A percentile compares a stretch with the other conserved stretches of the same genome.
Conservation (phyloP, 2,888 invertebrate species). For the Dilophus febrilis region DNA sequence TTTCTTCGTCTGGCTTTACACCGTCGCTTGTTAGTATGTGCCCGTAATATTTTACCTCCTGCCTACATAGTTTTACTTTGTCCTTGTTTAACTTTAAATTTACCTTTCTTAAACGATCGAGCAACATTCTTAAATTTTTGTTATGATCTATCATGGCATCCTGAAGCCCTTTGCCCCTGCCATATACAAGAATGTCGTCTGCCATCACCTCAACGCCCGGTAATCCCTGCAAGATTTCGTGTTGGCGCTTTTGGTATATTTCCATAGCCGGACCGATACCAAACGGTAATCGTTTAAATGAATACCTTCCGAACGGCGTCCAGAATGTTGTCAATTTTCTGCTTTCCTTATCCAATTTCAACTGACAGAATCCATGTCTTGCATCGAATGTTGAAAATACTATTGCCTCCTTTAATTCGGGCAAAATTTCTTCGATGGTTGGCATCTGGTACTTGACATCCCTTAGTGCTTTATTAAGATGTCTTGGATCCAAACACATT, state of each 20-base stretch:
- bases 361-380: conserved; percentile 11
- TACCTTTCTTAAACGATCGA: conserved; percentile 8
- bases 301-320: conserved; percentile 6
- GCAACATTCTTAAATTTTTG: conserved; percentile 8
- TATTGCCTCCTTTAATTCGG: conserved; percentile 6
- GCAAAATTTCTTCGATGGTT: conserved; percentile 7
- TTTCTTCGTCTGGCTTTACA: conserved; percentile 9
- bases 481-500: conserved; percentile 5
- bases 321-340: conserved; percentile 3
- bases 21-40: conserved; percentile 9
- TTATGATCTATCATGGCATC: conserved; percentile 13
- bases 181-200: conserved; percentile 11
- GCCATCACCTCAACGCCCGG: conserved; percentile 8
- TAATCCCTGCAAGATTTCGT: conserved; percentile 7
- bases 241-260: conserved; percentile 9
- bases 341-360: background rate
- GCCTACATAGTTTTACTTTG: conserved; percentile 10
- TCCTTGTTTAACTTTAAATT: conserved; percentile 13
- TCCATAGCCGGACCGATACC: conserved; percentile 11
- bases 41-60: conserved; percentile 12
- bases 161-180: conserved; percentile 8
- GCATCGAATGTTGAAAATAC: conserved; percentile 3
- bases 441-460: conserved; percentile 6
- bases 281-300: conserved; percentile 7
- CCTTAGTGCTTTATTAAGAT: conserved; percentile 5